Percentiles rank a stretch among this genome's conserved stretches.
Conservation (phyloP, 2,113 vertebrate species). For the Gavialis gangeticus region DNA sequence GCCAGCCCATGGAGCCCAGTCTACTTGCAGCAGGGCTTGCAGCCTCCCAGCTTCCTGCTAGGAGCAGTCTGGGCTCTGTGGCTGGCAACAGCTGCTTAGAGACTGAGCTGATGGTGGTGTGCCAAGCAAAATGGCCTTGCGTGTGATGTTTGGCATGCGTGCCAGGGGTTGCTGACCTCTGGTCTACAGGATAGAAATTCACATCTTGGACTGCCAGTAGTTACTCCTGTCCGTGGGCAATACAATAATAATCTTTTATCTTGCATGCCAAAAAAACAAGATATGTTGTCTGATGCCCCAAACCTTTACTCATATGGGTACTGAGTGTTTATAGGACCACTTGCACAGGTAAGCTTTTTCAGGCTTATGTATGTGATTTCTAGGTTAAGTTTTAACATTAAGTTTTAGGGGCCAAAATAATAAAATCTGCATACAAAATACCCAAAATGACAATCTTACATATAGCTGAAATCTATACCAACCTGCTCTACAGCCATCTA, state of each 20-base stretch:
- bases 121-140: too few species aligned
- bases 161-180: too few species aligned
- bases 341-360: background rate
- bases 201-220: background rate
- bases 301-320: background rate
- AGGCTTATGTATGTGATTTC: rapidly evolving
- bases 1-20: too few species aligned
- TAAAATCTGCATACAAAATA: background rate
- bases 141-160: too few species aligned
- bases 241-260: background rate
- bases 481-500: background rate
- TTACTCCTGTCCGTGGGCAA: background rate
- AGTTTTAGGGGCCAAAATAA: background rate
- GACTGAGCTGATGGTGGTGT: too few species aligned
- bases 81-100: too few species aligned
- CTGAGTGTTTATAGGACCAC: background rate
- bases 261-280: background rate
- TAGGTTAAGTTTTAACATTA: background rate
- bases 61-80: too few species aligned
- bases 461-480: background rate
- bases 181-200: background rate
- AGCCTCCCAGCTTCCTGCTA: too few species aligned
- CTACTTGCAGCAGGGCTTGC: too few species aligned
- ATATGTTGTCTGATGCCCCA: background rate
- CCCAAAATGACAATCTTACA: background rate